phyloP scores from a whole-genome alignment of 2,113 vertebrate species.

The Carassius gibelio region DNA sequence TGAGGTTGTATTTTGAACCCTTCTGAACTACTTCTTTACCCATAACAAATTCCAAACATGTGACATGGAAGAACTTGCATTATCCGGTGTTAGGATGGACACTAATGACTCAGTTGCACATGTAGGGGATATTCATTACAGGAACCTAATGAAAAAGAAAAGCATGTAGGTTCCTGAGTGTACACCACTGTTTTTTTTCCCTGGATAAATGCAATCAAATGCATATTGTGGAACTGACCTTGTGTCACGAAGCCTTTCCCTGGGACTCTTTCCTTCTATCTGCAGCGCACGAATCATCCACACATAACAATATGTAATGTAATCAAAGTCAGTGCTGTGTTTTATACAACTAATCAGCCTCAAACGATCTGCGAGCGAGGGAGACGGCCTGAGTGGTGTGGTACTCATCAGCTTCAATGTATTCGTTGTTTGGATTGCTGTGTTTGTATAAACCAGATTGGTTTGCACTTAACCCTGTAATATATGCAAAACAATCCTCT shows the following conservation, averaged over 20 bases:
- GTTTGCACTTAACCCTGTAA: conserved; percentile 84
- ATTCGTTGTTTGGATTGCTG: conserved; percentile 77
- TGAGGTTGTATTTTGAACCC: conserved; percentile 63
- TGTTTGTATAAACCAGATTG: conserved; percentile 82
- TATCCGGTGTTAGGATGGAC: conserved; percentile 21
- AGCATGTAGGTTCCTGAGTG: conserved; percentile 54
- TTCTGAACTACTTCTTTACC: conserved; percentile 59
- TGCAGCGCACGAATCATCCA: conserved; percentile 64
- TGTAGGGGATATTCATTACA: conserved; percentile 49
- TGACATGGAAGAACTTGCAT: conserved; percentile 63
- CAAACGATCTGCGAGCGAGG: conserved; percentile 67
- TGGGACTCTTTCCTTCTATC: conserved; percentile 58
- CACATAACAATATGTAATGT: conserved; percentile 71
- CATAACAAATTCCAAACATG: conserved; percentile 62
- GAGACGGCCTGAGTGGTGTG: conserved; percentile 59
- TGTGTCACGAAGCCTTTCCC: conserved; percentile 46
- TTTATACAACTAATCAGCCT: conserved; percentile 80
- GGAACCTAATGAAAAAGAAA: conserved; percentile 43
- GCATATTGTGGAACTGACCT: conserved; percentile 54
- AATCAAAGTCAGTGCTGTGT: conserved; percentile 77
- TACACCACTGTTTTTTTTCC: conserved; percentile 62
- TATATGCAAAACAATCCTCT: conserved; percentile 79
- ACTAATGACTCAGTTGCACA: not conserved
- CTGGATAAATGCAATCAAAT: conserved; percentile 63
- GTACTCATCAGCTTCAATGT: conserved; percentile 77